Evolutionary conservation across 2,113 vertebrate species (phyloP).

Genomic region (Fulmarus glacialis): DNA sequence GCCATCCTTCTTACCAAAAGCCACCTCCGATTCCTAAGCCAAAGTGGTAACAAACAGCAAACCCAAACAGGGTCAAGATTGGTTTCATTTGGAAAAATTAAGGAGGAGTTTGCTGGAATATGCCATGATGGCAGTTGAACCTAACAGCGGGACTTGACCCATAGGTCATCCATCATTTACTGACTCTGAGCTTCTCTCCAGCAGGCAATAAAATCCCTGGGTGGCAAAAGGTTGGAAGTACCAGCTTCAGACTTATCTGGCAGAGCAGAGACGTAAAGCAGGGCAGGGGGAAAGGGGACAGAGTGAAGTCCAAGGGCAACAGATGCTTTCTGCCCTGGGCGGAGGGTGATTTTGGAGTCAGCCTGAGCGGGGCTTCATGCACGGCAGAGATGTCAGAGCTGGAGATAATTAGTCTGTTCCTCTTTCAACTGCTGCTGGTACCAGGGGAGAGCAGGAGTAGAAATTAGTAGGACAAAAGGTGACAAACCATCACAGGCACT

Average conservation of each 20-base stretch:
- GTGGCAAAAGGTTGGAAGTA: neutral
- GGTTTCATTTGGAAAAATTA: neutral
- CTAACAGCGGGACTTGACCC: neutral
- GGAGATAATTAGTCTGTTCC: neutral
- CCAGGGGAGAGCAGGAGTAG: neutral
- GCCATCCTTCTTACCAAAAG: neutral
- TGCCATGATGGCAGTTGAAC: rapidly evolving
- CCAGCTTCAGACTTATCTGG: neutral
- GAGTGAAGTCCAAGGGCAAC: neutral
- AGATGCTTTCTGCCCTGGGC: neutral
- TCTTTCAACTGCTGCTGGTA: neutral
- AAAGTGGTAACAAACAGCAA: neutral
- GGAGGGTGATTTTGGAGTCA: neutral
- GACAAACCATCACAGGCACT: neutral
- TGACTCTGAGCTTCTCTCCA: neutral
- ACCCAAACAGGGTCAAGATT: neutral
- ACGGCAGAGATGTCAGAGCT: neutral
- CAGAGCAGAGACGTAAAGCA: neutral
- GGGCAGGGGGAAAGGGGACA: neutral
- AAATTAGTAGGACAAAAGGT: neutral
- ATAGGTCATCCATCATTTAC: neutral
- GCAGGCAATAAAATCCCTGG: neutral
- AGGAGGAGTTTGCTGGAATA: neutral
- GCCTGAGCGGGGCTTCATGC: neutral
- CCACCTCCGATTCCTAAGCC: neutral